Base-by-base conservation (phyloP, 2,797 vertebrate genomes). In the Artibeus jamaicensis region DNA sequence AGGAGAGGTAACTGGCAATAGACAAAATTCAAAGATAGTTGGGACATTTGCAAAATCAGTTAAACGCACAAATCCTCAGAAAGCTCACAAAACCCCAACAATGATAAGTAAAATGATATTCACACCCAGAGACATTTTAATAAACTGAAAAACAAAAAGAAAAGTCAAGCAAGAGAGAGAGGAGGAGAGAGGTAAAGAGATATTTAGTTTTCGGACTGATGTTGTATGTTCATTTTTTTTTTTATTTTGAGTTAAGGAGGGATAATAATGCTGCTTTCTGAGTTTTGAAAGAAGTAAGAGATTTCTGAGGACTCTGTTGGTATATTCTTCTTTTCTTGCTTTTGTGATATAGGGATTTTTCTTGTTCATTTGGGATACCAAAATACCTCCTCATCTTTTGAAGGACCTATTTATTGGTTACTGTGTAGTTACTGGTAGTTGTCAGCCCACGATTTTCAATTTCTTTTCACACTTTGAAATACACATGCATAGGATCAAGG, bases 341-440 rank as follows among this genome's bases (percentile, higher is more conserved):
- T 87, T 78, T 70, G 37, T 32, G 16, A 48, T 18, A 5, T 26
- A 55, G 34, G n/a, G 37, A 34, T 48, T 57, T 81, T 39, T 37
- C 78, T 59, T 15, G 44, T 57, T 91, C 29, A 18, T 71, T 84
- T 91, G 81, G 6, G 22, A 57, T 86, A 62, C 16, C 29, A 16
- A 39, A 62, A 29, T 2, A 8, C 9, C 16, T 44, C 32, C 15
- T 67, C 70, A 3, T 70, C 22, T 10, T 32, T n/a, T 21, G 7
- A 14, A 15, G 4, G 9, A 22, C 14, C 6, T 55, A 7, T n/a
- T 18, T 9, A 3, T 15, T 6, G 19, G 22, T n/a, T 2, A 4
- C 5, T 46, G 19, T 21, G 5, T 12, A 19, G 48, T 44, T 24
- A 3, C 53, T 77, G 32, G 9, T 24, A 11, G 7, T 79, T 21